A percentile compares a stretch with the other conserved stretches of the same genome.
These are phyloP conservation scores for Aromia moschata DNA, from an alignment of 2,888 invertebrate species.

Conservation along the genomic window DNA sequence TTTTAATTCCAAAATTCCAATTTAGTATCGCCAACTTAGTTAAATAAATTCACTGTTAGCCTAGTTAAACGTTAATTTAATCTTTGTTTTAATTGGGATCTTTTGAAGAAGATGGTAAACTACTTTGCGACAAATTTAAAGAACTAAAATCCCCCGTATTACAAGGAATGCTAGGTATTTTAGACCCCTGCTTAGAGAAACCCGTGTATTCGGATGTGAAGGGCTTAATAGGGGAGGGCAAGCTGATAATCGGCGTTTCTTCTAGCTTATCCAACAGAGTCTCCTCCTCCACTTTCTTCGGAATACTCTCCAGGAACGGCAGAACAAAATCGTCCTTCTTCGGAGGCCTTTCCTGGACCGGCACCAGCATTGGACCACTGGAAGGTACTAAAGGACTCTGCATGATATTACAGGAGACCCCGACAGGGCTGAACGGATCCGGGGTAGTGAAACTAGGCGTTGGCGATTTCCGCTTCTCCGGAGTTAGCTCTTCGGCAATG, in stretches of 20 bases:
- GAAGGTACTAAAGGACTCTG: constrained; percentile 58
- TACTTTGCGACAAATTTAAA: constrained; percentile 21
- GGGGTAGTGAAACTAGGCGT: constrained; percentile 57
- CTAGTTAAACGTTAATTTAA: no score
- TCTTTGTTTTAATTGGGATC: no score
- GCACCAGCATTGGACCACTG: constrained; percentile 38
- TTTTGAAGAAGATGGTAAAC: constrained; percentile 23
- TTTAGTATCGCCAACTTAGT: no score
- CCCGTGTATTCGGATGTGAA: constrained; percentile 67
- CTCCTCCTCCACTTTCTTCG: constrained; percentile 35
- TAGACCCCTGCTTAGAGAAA: constrained; percentile 69
- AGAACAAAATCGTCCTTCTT: constrained; percentile 50
- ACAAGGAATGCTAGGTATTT: constrained; percentile 74
- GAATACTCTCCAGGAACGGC: constrained; percentile 46
- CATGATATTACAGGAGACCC: constrained; percentile 53
- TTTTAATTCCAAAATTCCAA: no score
- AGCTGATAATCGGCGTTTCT: constrained; percentile 45
- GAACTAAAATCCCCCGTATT: constrained; percentile 67
- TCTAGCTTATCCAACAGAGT: constrained; percentile 53
- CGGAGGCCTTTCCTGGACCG: constrained; percentile 19
- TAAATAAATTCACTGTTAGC: no score
- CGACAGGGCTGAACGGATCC: constrained; percentile 69
- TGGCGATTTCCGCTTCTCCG: constrained; percentile 55
- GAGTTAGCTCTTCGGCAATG: constrained; percentile 67
- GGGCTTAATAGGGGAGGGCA: constrained; percentile 59